Percentiles rank a stretch among this genome's conserved stretches.
Conservation (phyloP, 2,888 invertebrate genomes). For the Dicyrtoma fusca region DNA sequence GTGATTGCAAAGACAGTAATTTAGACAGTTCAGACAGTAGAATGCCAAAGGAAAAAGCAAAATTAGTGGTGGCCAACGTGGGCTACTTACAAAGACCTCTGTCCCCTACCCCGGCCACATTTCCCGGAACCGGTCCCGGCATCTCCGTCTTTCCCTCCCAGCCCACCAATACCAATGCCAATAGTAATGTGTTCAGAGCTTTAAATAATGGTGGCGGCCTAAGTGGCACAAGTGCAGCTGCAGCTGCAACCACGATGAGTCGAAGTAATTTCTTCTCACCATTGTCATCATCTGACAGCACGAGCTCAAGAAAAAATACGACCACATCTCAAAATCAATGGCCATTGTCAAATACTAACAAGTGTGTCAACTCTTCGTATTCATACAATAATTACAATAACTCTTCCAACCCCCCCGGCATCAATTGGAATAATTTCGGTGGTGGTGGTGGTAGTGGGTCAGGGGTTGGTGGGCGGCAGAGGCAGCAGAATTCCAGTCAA, state of each 20-base stretch:
- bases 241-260: not conserved
- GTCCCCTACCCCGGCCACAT: slow-evolving; percentile 44
- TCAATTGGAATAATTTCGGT: slow-evolving; percentile 7
- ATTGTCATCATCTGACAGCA: not conserved
- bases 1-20: not conserved
- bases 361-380: slow-evolving; percentile 25
- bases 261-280: slow-evolving; percentile 9
- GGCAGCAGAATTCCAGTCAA: not conserved
- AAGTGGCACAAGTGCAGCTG: not conserved
- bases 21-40: not conserved
- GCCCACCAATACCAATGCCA: not conserved
- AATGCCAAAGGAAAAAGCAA: slow-evolving; percentile 41
- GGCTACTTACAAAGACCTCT: slow-evolving; percentile 52
- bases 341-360: not conserved
- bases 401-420: not conserved
- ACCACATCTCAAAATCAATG: not conserved
- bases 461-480: not conserved
- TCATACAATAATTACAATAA: slow-evolving; percentile 34
- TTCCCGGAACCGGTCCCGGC: not conserved
- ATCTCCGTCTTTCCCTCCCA: not conserved
- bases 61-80: slow-evolving; percentile 54
- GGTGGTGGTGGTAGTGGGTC: not conserved
- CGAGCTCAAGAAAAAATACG: slow-evolving; percentile 5
- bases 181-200: slow-evolving; percentile 18
- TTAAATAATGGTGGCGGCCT: not conserved